phyloP scores from a whole-genome alignment of 2,888 invertebrate species.

The Phortica okadai region DNA sequence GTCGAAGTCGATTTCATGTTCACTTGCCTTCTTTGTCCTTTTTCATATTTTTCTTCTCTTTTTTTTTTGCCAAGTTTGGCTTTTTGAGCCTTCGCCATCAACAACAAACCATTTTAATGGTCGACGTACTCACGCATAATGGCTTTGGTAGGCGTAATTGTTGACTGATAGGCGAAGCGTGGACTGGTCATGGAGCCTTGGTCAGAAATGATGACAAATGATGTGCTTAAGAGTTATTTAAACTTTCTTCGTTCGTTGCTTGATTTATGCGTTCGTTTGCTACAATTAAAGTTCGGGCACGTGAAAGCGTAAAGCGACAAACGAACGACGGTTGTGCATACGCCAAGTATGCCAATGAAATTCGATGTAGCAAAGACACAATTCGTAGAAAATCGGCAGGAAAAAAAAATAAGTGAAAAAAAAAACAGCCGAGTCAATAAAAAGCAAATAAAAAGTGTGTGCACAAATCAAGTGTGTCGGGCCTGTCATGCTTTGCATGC shows the following conservation, averaged over 20 bases:
- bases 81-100: background rate
- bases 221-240: constrained; percentile 34
- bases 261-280: constrained; percentile 45
- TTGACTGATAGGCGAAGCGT: background rate
- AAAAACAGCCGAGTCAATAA: background rate
- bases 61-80: constrained; percentile 12
- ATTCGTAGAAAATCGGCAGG: background rate
- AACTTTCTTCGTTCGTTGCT: constrained; percentile 3
- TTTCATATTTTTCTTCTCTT: constrained; percentile 35
- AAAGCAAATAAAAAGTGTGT: background rate
- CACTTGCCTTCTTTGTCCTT: constrained; percentile 33
- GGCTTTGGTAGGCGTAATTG: constrained; percentile 1
- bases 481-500: background rate
- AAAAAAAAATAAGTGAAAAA: background rate
- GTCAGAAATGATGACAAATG: constrained; percentile 62
- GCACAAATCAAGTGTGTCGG: background rate
- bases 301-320: background rate
- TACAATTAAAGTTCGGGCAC: background rate
- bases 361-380: background rate
- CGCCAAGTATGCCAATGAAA: background rate
- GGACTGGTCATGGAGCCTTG: background rate
- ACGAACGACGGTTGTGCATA: background rate
- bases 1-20: constrained; percentile 49
- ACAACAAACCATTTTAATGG: background rate
- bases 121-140: background rate